Base-by-base conservation (phyloP, 2,888 invertebrate genomes). In the Lasiommata megera region DNA sequence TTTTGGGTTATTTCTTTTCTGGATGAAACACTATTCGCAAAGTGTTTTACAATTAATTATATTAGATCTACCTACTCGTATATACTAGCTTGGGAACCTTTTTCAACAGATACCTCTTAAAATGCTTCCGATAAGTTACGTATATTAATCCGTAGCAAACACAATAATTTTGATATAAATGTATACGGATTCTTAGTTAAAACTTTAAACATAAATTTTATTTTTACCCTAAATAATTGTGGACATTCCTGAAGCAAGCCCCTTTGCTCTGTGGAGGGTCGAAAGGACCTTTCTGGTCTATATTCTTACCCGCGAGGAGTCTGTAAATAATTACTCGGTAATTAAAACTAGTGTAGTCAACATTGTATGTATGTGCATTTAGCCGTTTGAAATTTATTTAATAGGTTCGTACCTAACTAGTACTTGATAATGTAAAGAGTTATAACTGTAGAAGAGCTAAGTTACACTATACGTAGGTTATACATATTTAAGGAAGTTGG, bases 171-270 rank as follows among this genome's bases (percentile, higher is more conserved):
- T n/a, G n/a, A n/a, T n/a, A n/a, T n/a, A 58, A 59, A 56, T 60
- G 57, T 63, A 58, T 56, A 43, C 34, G 29, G 62, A 70, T 67
- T 68, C 67, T 68, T 70, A 67, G 64, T 58, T 60, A 51, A 69
- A 74, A 74, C 71, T 75, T 71, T 65, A 57, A 54, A 66, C 76
- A 73, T 79, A 53, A 53, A 60, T 60, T 55, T 69, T 68, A 76
- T 74, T 77, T 79, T 79, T 75, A 69, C 71, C 71, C 71, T 60
- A 70, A 71, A 73, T 80, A 81, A 80, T 82, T 79, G 72, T 69
- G 67, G 63, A 73, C 76, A 84, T 84, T 84, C 80, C 77, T 70
- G 61, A 71, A 72, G 68, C 69, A 67, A 60, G 68, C 54, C 65
- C 63, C 62, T 54, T 64, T 67, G 73, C 67, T 69, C 67, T 68